Conservation (phyloP, 1,140 invertebrate genomes). For the Glossosoma conforme region DNA sequence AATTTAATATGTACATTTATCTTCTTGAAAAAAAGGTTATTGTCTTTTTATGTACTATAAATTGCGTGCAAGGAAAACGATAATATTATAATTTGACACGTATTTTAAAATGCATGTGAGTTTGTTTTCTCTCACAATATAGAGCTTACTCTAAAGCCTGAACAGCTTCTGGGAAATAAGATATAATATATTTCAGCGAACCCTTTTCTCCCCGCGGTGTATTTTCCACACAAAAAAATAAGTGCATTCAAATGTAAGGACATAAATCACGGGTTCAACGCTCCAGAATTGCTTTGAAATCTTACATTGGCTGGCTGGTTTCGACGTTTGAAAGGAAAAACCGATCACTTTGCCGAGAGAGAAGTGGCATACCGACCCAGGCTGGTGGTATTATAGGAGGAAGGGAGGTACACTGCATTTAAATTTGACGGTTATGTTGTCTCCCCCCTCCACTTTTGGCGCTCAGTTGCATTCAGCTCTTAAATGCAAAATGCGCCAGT, state of each 20-base stretch:
- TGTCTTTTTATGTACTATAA: too few species aligned
- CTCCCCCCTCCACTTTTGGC: not conserved
- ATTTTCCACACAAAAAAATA: constrained; percentile 16
- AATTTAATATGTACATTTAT: too few species aligned
- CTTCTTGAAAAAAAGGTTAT: too few species aligned
- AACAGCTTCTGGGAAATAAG: too few species aligned
- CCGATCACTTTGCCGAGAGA: constrained; percentile 23
- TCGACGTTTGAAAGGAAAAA: constrained; percentile 26
- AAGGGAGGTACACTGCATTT: constrained; percentile 9
- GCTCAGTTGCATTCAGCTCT: constrained; percentile 1
- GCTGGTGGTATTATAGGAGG: not conserved
- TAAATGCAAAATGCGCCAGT: constrained; percentile 2
- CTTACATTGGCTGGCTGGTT: constrained; percentile 23
- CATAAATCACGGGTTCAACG: constrained; percentile 25
- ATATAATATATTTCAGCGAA: constrained; percentile 11
- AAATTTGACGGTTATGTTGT: not conserved
- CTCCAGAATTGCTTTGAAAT: constrained; percentile 26
- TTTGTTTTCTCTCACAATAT: too few species aligned
- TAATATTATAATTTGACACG: too few species aligned
- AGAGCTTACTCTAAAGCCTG: too few species aligned
- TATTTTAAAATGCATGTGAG: too few species aligned
- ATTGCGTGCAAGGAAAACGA: too few species aligned
- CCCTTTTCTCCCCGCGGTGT: constrained; percentile 16
- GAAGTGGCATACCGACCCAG: not conserved
- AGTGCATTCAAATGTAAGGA: constrained; percentile 28